Evolutionary conservation across 2,113 vertebrate species (phyloP), one percentile per base, ranked within the genome.

Genomic region (Hemichromis elongatus): DNA sequence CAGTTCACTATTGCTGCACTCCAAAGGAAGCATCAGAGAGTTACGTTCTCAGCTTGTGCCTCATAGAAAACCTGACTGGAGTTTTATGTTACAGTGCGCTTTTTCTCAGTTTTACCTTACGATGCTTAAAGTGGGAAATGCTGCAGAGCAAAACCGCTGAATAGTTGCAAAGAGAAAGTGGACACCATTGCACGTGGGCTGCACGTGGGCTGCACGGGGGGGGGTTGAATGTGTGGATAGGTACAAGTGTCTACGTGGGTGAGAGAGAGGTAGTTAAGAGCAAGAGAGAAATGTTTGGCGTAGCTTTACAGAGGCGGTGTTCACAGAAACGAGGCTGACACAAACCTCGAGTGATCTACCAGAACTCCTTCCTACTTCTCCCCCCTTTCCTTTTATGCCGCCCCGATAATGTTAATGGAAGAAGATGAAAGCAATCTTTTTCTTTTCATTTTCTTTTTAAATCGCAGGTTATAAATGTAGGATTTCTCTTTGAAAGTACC

Each of bases 41-140:
- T 82, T 56, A 77, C n/a, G 54, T 85, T 88, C 82, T 91, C 81
- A 82, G 87, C 83, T 85, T 91, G 89, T 92, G 86, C 90, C 85
- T 92, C 90, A 37, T 59, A 13, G 42, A 56, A 86, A 66, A 80
- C 75, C 18, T 33, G 37, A 81, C 30, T 24, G 52, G 47, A 52
- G 30, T 57, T 81, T 82, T 82, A 26, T 87, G 86, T 85, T 79
- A 83, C 59, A 50, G 54, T 77, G 80, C 77, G 79, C 83, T 79
- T 81, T 66, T 88, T 79, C 63, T 80, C 14, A 73, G 28, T 84
- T 87, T 84, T 24, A 82, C 50, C 53, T 90, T 75, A 78, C 11
- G 55, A 26, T 85, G 37, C 79, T 92, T 80, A 26, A 85, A 55
- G 59, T 19, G 54, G 54, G 42, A 91, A 83, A 86, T 87, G 82